phyloP scores from a whole-genome alignment of 2,113 vertebrate genomes.

The Pteronura brasiliensis region DNA sequence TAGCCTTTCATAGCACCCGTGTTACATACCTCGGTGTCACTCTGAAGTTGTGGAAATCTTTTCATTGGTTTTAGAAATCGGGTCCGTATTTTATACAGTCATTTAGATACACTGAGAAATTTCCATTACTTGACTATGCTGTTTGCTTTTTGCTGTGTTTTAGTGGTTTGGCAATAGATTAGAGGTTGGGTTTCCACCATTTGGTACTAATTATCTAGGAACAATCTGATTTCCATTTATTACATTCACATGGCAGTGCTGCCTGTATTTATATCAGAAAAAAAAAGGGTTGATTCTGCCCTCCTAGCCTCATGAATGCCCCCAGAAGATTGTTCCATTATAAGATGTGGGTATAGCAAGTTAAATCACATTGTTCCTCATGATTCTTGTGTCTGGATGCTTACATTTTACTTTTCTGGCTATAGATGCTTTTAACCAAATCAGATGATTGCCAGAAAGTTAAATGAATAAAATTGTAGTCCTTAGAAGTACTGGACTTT shows the following conservation, averaged over 20 bases:
- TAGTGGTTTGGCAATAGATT: slow-evolving; percentile 78
- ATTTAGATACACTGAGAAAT: slow-evolving; percentile 59
- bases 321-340: slow-evolving; percentile 31
- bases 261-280: slow-evolving; percentile 49
- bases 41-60: slow-evolving; percentile 54
- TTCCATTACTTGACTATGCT: slow-evolving; percentile 72
- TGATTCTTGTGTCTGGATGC: background rate
- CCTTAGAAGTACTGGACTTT: slow-evolving; percentile 15
- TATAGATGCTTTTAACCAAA: slow-evolving; percentile 43
- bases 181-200: slow-evolving; percentile 72
- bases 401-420: slow-evolving; percentile 43
- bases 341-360: slow-evolving; percentile 51
- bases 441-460: slow-evolving; percentile 44
- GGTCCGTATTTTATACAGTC: slow-evolving; percentile 43
- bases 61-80: slow-evolving; percentile 46
- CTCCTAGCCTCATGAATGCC: slow-evolving; percentile 28
- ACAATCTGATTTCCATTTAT: slow-evolving; percentile 65
- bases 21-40: background rate
- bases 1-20: background rate
- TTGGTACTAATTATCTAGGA: slow-evolving; percentile 76
- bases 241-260: slow-evolving; percentile 41
- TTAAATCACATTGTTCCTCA: slow-evolving; percentile 36
- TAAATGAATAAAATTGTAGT: slow-evolving; percentile 63
- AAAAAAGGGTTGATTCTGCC: slow-evolving; percentile 56
- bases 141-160: slow-evolving; percentile 75